These are phyloP conservation scores for Circus cinereus DNA, from an alignment of 2,797 vertebrate species.

Conservation along the genomic window DNA sequence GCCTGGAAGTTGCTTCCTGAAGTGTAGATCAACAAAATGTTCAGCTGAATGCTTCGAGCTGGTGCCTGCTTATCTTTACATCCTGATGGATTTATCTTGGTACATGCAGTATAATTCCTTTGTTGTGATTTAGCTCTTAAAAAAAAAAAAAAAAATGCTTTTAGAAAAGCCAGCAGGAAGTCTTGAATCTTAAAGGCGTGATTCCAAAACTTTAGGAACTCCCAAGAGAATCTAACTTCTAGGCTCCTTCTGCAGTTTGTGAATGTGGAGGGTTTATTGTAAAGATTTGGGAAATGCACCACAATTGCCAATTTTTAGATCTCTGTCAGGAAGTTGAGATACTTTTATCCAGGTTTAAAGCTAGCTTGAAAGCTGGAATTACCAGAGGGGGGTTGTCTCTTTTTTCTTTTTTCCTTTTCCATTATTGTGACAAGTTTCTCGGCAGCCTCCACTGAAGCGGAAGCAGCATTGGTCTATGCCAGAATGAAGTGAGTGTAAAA, in stretches of 20 bases:
- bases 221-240: not conserved
- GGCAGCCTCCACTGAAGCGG: not conserved
- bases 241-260: not conserved
- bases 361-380: not conserved
- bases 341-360: not conserved
- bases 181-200: not conserved
- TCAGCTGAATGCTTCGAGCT: not conserved
- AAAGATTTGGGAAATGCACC: not conserved
- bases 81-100: not conserved
- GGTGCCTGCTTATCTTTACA: not conserved
- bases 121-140: not conserved
- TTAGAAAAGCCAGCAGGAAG: not conserved
- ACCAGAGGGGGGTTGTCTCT: not conserved
- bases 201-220: not conserved
- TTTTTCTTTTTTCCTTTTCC: not conserved
- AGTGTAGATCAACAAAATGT: not conserved
- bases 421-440: not conserved
- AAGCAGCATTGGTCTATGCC: not conserved
- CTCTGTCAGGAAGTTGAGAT: not conserved
- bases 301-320: not conserved
- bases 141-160: not conserved
- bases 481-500: not conserved
- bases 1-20: not conserved
- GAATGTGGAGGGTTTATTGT: not conserved
- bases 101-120: not conserved